A percentile compares a stretch with the other conserved stretches of the same genome.
Conservation (phyloP, 2,888 invertebrate genomes). For the Antitype chi region DNA sequence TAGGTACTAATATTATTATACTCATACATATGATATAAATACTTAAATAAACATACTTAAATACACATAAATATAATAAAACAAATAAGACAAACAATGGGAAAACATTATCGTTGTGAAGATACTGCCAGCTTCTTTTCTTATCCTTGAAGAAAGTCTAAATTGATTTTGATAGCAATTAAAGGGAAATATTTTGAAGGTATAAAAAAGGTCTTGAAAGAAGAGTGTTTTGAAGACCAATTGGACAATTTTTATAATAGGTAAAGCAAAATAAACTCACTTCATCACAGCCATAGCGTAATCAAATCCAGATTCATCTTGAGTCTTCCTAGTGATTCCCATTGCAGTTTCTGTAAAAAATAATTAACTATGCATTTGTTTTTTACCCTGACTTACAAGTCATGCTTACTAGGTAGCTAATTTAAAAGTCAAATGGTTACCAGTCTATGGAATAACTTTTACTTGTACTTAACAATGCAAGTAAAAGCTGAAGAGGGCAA, state of each 20-base stretch:
- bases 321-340: constrained; percentile 94
- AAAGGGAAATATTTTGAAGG: neutral
- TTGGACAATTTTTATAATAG: neutral
- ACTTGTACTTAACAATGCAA: constrained; percentile 2
- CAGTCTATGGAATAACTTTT: constrained; percentile 21
- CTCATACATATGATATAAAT: too few species aligned
- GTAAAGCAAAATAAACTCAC: constrained; percentile 70
- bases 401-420: constrained; percentile 29
- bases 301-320: constrained; percentile 93
- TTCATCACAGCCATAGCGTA: constrained; percentile 97
- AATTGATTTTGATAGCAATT: neutral
- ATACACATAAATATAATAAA: too few species aligned
- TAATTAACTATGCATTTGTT: neutral
- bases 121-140: too few species aligned
- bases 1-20: too few species aligned
- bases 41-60: too few species aligned
- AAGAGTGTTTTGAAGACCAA: neutral
- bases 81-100: too few species aligned
- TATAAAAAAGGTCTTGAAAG: neutral
- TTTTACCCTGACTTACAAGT: constrained; percentile 16
- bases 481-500: constrained; percentile 26
- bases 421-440: constrained; percentile 38
- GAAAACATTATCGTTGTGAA: too few species aligned
- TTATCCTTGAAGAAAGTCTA: neutral
- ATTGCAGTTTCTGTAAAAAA: constrained; percentile 94